Evolutionary conservation across 2,888 invertebrate genomes (phyloP), one percentile per base, ranked within the genome.

Genomic region (Agriopis leucophaearia): DNA sequence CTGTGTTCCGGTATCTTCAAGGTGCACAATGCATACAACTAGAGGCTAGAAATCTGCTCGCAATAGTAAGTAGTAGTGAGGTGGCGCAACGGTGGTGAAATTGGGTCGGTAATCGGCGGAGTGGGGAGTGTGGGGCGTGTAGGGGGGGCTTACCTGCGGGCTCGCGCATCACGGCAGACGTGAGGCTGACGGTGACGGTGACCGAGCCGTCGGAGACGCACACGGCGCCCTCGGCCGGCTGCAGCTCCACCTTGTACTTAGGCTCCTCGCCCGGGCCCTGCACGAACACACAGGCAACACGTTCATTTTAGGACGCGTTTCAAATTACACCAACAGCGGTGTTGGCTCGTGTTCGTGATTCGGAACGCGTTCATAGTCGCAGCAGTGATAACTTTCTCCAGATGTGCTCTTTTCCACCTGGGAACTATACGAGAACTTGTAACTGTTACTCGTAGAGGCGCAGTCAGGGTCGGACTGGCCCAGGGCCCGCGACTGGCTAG

Each of bases 161-260:
- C 89, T 99, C 99, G 71, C 99, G 96, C 96, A 99, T 97, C 62
- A 98, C 95, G 55, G 99, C 98, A 73, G 99, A 99, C 59, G 99
- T 99, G 72, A 99, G 95, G 72, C 97, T 97, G 72, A 99, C 97
- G 74, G 97, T 96, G 74, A 99, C 98, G 61, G 95, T 95, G 66
- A 97, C 96, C 59, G 94, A 92, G 69, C 96, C 96, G 81, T 97
- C 97, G n/a, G 96, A 95, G 62, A 99, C 97, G 54, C 96, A 95
- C 72, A 99, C 96, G 9, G 97, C 97, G 61, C 98, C 97, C 78
- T 98, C 97, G 65, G 97, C 97, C 58, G 97, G 95, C 85, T 96
- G 96, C 80, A 97, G 96, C 78, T 97, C 96, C 74, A 99, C 97
- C 76, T 96, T 96, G 94, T 98, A 99, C 72, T 95, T 96, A 58